A percentile compares a stretch with the other conserved stretches of the same genome.
phyloP scores from a whole-genome alignment of 1,140 invertebrate species.

The Dreissena rostriformis region DNA sequence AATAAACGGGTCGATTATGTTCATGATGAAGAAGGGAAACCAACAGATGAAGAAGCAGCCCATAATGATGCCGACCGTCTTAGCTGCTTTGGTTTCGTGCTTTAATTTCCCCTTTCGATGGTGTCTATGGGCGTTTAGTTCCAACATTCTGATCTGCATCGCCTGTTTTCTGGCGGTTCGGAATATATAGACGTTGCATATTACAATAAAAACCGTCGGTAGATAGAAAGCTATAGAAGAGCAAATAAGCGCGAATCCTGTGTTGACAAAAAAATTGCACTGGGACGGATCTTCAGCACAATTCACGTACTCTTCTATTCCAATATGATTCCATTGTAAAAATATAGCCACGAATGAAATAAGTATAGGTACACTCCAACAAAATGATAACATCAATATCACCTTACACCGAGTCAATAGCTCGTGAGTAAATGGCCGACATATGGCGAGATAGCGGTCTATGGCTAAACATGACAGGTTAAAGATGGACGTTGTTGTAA shows the following conservation, averaged over 20 bases:
- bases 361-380: conserved; percentile 96
- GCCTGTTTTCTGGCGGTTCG: conserved; percentile 72
- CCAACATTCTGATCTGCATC: conserved; percentile 74
- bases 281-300: conserved; percentile 59
- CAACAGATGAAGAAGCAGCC: conserved; percentile 81
- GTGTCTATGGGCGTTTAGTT: conserved; percentile 69
- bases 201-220: conserved; percentile 96
- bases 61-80: conserved; percentile 81
- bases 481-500: conserved; percentile 98
- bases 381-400: conserved; percentile 94
- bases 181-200: conserved; percentile 95
- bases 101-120: conserved; percentile 71
- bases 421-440: conserved; percentile 98
- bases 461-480: conserved; percentile 98
- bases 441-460: conserved; percentile 99
- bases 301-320: conserved; percentile 71
- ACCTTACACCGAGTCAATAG: conserved; percentile 92
- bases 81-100: conserved; percentile 84
- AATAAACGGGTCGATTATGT: conserved; percentile 79
- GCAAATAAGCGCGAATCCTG: conserved; percentile 85
- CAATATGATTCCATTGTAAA: conserved; percentile 89
- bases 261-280: conserved; percentile 76
- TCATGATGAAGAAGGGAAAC: conserved; percentile 81
- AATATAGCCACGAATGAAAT: conserved; percentile 98
- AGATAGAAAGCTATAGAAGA: conserved; percentile 98